phyloP scores from a whole-genome alignment of 2,113 vertebrate species.

The Ptyas mucosa region DNA sequence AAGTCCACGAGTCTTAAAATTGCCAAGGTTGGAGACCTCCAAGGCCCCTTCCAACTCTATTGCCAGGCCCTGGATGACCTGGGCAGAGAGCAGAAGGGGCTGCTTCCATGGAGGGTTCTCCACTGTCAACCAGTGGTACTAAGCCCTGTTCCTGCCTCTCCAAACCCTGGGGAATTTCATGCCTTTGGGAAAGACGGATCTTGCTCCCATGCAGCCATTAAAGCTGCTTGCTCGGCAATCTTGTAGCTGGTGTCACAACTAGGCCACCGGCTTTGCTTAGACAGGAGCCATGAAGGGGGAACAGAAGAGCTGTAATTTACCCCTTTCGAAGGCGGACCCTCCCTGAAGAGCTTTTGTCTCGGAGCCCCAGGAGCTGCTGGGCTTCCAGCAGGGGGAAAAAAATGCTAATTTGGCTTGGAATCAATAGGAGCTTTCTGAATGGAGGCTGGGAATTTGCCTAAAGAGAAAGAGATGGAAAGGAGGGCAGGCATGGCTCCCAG shows the following conservation, averaged over 20 bases:
- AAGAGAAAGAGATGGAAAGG: slow-evolving; percentile 18
- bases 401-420: slow-evolving; percentile 45
- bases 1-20: too few relatives aligned
- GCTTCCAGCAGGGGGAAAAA: not conserved
- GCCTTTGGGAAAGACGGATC: not conserved
- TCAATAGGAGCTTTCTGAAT: slow-evolving; percentile 42
- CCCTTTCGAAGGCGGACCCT: slow-evolving; percentile 23
- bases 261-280: not conserved
- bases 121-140: not conserved
- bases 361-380: not conserved
- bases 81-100: not conserved
- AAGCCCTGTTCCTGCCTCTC: not conserved
- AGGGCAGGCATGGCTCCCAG: not conserved
- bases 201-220: not conserved
- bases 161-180: not conserved
- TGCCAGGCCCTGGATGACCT: not conserved
- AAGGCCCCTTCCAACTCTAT: not conserved
- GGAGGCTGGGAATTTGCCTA: slow-evolving; percentile 5
- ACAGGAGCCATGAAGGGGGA: accelerated
- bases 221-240: not conserved
- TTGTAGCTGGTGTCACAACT: too few relatives aligned
- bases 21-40: not conserved
- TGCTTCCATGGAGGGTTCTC: not conserved
- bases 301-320: slow-evolving; percentile 25
- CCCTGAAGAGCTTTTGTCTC: not conserved